Evolutionary conservation across 2,113 vertebrate species (phyloP).

Genomic region (Cebus imitator): DNA sequence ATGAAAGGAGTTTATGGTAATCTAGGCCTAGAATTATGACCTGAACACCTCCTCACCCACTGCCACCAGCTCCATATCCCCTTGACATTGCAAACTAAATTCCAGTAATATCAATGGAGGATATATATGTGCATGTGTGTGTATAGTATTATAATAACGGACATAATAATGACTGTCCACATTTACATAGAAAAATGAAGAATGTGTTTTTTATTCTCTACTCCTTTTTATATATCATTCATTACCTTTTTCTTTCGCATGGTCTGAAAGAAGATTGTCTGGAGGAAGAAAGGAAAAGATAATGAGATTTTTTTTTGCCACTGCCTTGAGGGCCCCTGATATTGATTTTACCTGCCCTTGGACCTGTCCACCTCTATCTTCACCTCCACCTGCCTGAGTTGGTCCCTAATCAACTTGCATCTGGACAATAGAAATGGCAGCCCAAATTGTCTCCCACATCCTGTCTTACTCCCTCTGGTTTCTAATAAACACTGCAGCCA

Average conservation of each 20-base stretch:
- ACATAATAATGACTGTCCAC: background rate
- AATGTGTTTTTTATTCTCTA: background rate
- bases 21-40: background rate
- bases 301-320: background rate
- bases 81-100: background rate
- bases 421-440: background rate
- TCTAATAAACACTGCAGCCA: background rate
- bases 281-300: slow-evolving; percentile 43
- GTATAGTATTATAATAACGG: no score
- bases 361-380: background rate
- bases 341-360: background rate
- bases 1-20: background rate
- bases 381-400: background rate
- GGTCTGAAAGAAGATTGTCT: slow-evolving; percentile 77
- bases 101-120: background rate
- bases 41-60: background rate
- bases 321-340: background rate
- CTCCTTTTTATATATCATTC: slow-evolving; percentile 8
- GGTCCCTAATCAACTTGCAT: background rate
- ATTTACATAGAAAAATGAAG: background rate
- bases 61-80: background rate
- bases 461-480: background rate
- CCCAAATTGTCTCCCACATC: no score
- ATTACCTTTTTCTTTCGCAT: slow-evolving; percentile 80
- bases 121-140: background rate